A percentile compares a stretch with the other conserved stretches of the same genome.
Conservation (phyloP, 2,797 vertebrate genomes). For the Tragelaphus eurycerus region DNA sequence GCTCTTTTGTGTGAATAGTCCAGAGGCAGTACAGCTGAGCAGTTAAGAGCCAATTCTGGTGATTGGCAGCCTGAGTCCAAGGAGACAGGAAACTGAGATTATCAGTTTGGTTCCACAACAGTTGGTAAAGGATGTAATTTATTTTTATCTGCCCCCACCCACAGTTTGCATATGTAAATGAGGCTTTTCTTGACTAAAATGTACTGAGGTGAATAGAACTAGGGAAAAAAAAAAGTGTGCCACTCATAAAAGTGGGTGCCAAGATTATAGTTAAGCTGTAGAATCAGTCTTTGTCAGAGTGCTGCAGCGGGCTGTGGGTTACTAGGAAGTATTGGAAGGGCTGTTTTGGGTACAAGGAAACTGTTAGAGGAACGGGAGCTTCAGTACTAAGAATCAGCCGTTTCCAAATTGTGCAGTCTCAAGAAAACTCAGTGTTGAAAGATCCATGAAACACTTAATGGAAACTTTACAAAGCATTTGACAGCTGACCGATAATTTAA, state of each 20-base stretch:
- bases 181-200: neutral
- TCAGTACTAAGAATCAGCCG: neutral
- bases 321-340: neutral
- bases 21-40: neutral
- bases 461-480: constrained; percentile 69
- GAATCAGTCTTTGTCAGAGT: neutral
- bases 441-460: neutral
- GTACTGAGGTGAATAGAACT: neutral
- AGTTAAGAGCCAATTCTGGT: neutral
- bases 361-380: neutral
- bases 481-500: neutral
- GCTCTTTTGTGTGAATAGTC: neutral
- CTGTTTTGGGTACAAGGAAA: neutral
- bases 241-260: neutral
- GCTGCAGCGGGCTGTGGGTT: neutral
- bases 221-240: neutral
- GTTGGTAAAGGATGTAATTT: neutral
- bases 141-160: constrained; percentile 8
- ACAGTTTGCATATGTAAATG: neutral
- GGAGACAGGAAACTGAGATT: neutral
- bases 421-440: constrained; percentile 6
- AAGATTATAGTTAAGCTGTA: neutral
- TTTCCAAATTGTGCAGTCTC: neutral
- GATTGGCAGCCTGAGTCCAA: neutral
- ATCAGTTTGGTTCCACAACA: neutral